Percentiles rank a stretch among this genome's conserved stretches.
phyloP scores from a whole-genome alignment of 2,113 vertebrate species.

The Otis tarda region DNA sequence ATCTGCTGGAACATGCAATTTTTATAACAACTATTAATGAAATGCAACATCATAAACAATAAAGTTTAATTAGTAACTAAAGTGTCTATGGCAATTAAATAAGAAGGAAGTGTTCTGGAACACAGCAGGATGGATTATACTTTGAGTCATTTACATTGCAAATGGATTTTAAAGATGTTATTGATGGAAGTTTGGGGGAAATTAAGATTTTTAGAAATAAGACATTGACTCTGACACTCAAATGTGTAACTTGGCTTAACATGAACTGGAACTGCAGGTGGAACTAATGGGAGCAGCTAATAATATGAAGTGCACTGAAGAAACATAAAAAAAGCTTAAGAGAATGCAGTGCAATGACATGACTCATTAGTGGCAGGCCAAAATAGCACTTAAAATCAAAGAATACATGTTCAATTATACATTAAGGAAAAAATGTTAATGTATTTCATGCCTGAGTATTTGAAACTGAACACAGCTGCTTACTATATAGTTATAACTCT shows the following conservation, averaged over 20 bases:
- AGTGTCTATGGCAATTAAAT: slow-evolving; percentile 76
- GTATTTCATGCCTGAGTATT: slow-evolving; percentile 31
- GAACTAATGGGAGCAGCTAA: slow-evolving; percentile 51
- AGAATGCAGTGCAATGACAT: slow-evolving; percentile 46
- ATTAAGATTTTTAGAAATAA: slow-evolving; percentile 40
- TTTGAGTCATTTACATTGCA: slow-evolving; percentile 77
- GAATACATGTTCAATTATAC: slow-evolving; percentile 33
- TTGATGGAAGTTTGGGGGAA: slow-evolving; percentile 60
- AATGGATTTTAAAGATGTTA: slow-evolving; percentile 67
- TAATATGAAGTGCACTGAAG: slow-evolving; percentile 42
- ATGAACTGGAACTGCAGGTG: slow-evolving; percentile 39
- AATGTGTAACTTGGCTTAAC: slow-evolving; percentile 51
- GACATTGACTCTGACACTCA: slow-evolving; percentile 41
- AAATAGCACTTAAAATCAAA: slow-evolving; percentile 60
- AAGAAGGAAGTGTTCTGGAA: slow-evolving; percentile 75
- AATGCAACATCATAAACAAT: slow-evolving; percentile 77
- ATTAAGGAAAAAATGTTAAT: slow-evolving; percentile 26
- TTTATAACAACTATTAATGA: slow-evolving; percentile 72
- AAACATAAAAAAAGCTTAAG: slow-evolving; percentile 24
- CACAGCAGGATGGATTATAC: slow-evolving; percentile 71
- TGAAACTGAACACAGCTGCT: slow-evolving; percentile 11
- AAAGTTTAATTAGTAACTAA: slow-evolving; percentile 79
- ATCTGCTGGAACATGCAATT: slow-evolving; percentile 32
- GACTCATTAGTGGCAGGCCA: slow-evolving; percentile 59
- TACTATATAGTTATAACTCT: neutral